These are phyloP conservation scores for Myiozetetes cayanensis DNA, from an alignment of 2,113 vertebrate species.

Conservation along the genomic window DNA sequence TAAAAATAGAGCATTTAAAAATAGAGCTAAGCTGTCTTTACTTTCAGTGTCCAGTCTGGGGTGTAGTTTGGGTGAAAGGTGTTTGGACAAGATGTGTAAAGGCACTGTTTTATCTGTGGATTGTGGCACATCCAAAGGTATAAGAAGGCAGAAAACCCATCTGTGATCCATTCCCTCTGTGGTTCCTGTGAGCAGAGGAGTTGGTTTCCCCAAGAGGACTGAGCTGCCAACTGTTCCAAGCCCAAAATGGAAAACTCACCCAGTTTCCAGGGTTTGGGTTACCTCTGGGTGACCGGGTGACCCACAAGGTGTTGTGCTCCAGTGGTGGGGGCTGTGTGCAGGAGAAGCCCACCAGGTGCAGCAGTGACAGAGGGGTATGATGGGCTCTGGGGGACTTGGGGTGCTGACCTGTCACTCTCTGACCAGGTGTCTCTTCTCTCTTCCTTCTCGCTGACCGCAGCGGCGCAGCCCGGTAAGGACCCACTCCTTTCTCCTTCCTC, in stretches of 20 bases:
- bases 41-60: background rate
- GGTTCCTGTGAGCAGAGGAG: rapidly evolving
- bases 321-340: background rate
- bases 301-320: rapidly evolving
- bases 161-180: rapidly evolving
- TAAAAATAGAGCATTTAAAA: background rate
- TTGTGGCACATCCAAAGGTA: rapidly evolving
- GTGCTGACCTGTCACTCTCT: conserved; percentile 90
- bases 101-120: rapidly evolving
- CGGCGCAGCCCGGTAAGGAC: conserved; percentile 96
- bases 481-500: rapidly evolving
- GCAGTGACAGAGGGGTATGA: background rate
- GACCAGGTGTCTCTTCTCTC: conserved; percentile 99
- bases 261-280: rapidly evolving
- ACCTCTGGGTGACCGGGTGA: background rate
- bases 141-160: background rate
- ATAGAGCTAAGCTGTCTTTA: background rate
- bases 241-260: background rate
- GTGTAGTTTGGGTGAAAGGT: background rate
- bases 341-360: background rate
- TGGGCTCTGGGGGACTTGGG: background rate
- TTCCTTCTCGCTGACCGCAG: conserved; percentile 98
- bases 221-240: background rate
- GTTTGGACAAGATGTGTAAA: background rate
- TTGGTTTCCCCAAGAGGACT: rapidly evolving